Conservation (phyloP, 2,113 vertebrate species). For the Eleginops maclovinus region DNA sequence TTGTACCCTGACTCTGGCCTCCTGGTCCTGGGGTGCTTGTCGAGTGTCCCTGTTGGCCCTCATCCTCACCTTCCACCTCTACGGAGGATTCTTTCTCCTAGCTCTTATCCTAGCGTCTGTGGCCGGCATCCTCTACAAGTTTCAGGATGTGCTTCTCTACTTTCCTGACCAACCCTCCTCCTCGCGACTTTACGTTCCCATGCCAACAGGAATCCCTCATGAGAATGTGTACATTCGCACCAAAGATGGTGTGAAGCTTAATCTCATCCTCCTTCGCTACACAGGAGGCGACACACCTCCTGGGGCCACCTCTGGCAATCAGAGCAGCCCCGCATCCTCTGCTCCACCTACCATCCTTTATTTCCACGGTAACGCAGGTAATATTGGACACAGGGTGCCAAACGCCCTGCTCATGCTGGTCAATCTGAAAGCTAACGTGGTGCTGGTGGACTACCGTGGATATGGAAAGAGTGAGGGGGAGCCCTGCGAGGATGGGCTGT, state of each 20-base stretch:
- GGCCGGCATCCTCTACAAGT: slow-evolving; percentile 96
- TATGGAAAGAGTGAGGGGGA: slow-evolving; percentile 98
- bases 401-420: slow-evolving; percentile 98
- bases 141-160: slow-evolving; percentile 97
- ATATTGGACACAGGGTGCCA: slow-evolving; percentile 96
- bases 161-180: slow-evolving; percentile 98
- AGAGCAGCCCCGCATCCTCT: slow-evolving; percentile 77
- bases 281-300: slow-evolving; percentile 87
- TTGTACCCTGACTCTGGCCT: slow-evolving; percentile 89
- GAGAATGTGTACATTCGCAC: slow-evolving; percentile 96
- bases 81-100: slow-evolving; percentile 92
- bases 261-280: slow-evolving; percentile 94
- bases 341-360: slow-evolving; percentile 93
- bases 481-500: slow-evolving; percentile 94
- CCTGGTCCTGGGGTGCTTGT: slow-evolving; percentile 97
- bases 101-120: slow-evolving; percentile 93
- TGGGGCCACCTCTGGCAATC: slow-evolving; percentile 80
- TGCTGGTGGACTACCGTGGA: slow-evolving; percentile 96
- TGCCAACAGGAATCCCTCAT: slow-evolving; percentile 96
- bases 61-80: slow-evolving; percentile 97
- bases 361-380: slow-evolving; percentile 98
- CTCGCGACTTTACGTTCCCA: slow-evolving; percentile 96
- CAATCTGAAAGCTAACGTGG: slow-evolving; percentile 96
- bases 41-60: slow-evolving; percentile 95
- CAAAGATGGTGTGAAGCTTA: slow-evolving; percentile 96